Percentiles rank a stretch among this genome's conserved stretches.
Evolutionary conservation across 2,888 invertebrate species (phyloP).

Genomic region (Chloroclysta siterata): DNA sequence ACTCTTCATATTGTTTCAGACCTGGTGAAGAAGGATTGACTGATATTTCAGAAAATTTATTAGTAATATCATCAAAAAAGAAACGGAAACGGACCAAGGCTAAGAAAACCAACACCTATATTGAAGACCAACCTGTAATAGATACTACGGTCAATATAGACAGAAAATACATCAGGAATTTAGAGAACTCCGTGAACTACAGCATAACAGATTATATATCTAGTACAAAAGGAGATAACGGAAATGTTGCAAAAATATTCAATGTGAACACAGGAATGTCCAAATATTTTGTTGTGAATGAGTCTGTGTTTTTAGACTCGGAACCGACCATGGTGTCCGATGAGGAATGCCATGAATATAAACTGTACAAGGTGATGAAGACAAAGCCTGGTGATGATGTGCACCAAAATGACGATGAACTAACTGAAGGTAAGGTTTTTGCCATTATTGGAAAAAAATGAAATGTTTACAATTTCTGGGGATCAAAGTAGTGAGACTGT

Average conservation of each 20-base stretch:
- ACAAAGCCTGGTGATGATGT: background rate
- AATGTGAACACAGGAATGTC: constrained; percentile 1
- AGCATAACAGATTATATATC: background rate
- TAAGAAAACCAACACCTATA: background rate
- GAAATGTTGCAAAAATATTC: constrained; percentile 3
- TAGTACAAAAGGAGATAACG: background rate
- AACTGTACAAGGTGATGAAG: constrained; percentile 20
- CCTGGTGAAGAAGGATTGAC: no score
- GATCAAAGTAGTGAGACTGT: no score
- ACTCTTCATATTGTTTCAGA: no score
- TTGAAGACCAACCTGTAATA: background rate
- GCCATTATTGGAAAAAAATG: no score
- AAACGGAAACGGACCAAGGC: background rate
- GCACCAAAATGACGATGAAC: constrained; percentile 15
- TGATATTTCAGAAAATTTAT: no score
- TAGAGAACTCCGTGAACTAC: background rate
- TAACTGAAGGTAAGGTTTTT: constrained; percentile 24
- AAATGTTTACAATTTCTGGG: background rate
- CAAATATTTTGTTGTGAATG: constrained; percentile 11
- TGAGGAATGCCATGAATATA: constrained; percentile 8
- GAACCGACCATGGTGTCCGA: constrained; percentile 3
- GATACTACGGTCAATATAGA: background rate
- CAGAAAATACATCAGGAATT: background rate
- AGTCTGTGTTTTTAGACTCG: constrained; percentile 3
- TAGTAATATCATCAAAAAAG: background rate